Conservation (phyloP, 2,113 vertebrate species). For the Nannospalax galili region DNA sequence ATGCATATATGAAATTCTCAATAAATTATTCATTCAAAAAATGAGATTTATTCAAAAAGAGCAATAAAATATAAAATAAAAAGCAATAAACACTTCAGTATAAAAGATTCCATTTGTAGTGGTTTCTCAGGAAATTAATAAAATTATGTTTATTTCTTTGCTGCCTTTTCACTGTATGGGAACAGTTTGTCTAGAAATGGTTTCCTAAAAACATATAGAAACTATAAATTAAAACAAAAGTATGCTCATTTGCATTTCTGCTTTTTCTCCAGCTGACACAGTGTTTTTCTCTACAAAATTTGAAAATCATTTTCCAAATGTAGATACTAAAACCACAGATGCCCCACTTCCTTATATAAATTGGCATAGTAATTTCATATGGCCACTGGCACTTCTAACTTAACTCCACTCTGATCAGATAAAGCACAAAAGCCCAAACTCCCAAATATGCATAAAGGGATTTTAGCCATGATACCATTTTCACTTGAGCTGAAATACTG, state of each 20-base stretch:
- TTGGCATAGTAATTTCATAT: neutral
- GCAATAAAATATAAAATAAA: neutral
- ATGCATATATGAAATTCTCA: too few relatives aligned
- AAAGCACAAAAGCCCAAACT: neutral
- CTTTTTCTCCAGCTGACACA: neutral
- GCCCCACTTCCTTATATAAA: too few relatives aligned
- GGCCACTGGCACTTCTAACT: neutral
- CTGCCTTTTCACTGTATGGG: conserved; percentile 40
- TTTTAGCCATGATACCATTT: neutral
- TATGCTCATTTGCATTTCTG: neutral
- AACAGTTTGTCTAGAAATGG: conserved; percentile 55
- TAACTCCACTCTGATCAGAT: neutral
- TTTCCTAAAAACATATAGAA: conserved; percentile 31
- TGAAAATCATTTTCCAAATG: neutral
- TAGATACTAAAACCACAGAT: neutral
- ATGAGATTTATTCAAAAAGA: conserved; percentile 61
- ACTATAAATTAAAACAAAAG: conserved; percentile 57
- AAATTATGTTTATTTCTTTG: conserved; percentile 13
- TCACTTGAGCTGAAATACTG: neutral
- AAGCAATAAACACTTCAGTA: conserved; percentile 61
- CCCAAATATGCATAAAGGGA: neutral
- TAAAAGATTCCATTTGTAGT: neutral
- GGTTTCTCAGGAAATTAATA: conserved; percentile 75
- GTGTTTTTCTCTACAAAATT: neutral
- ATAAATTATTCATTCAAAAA: too few relatives aligned